Conservation (phyloP, 2,888 invertebrate species). For the Pseudoips prasinana region DNA sequence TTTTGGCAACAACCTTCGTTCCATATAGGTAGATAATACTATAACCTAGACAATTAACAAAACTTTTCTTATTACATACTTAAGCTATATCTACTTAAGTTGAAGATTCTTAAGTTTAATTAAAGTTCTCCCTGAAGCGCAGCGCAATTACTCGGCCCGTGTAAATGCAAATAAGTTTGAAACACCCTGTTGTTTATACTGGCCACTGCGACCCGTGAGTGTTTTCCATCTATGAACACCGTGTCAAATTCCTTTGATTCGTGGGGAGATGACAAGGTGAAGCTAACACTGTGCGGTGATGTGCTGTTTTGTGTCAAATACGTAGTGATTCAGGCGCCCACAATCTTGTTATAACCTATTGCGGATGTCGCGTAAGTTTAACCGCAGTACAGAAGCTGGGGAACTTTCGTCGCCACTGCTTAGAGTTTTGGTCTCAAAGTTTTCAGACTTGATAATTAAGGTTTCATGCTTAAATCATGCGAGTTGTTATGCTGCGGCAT, state of each 20-base stretch:
- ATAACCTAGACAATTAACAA: slow-evolving; percentile 54
- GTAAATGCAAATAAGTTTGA: slow-evolving; percentile 80
- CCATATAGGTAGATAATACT: slow-evolving; percentile 25
- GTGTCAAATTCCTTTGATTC: slow-evolving; percentile 25
- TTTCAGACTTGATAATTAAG: slow-evolving; percentile 39
- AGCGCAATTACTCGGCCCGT: slow-evolving; percentile 77
- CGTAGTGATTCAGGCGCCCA: slow-evolving; percentile 36
- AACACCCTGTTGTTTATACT: slow-evolving; percentile 68
- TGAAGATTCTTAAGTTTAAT: slow-evolving; percentile 76
- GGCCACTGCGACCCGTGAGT: slow-evolving; percentile 44
- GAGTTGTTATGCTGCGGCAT: slow-evolving; percentile 31
- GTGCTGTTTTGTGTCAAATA: slow-evolving; percentile 21
- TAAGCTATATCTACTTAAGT: slow-evolving; percentile 65
- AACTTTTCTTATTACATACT: slow-evolving; percentile 73
- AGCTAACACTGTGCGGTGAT: slow-evolving; percentile 9
- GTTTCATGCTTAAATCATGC: slow-evolving; percentile 31
- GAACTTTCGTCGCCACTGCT: slow-evolving; percentile 39
- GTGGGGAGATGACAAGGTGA: slow-evolving; percentile 14
- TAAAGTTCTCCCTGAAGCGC: slow-evolving; percentile 78
- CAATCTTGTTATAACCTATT: slow-evolving; percentile 55
- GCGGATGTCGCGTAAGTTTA: slow-evolving; percentile 60
- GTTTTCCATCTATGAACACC: slow-evolving; percentile 38
- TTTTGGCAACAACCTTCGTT: slow-evolving; percentile 33
- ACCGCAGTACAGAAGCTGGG: slow-evolving; percentile 53
- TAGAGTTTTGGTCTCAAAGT: slow-evolving; percentile 41